Evolutionary conservation across 92 coral and sea anemone species (phyloP).

Genomic region (Zoanthus sociatus): DNA sequence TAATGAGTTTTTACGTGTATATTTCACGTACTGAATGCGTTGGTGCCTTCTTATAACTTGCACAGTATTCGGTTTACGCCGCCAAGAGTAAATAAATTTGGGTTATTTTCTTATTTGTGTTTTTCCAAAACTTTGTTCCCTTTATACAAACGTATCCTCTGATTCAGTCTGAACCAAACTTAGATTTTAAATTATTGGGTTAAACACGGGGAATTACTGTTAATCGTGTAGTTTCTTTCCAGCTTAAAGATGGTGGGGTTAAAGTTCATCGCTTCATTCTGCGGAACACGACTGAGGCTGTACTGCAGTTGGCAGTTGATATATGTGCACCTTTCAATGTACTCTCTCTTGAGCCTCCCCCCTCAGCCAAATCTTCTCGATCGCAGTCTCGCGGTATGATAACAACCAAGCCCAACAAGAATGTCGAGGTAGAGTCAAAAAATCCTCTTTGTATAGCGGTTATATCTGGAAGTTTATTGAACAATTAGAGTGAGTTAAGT

Average conservation of each 20-base stretch:
- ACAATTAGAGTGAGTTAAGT: too few species aligned
- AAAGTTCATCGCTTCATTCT: slow-evolving; percentile 81
- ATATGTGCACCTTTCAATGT: slow-evolving; percentile 79
- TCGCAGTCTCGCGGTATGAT: slow-evolving; percentile 70
- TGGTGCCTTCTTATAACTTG: too few species aligned
- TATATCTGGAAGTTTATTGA: neutral
- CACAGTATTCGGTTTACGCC: too few species aligned
- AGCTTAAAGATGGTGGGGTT: slow-evolving; percentile 61
- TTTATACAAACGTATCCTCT: too few species aligned
- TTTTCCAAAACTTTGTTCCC: too few species aligned
- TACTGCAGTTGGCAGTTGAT: slow-evolving; percentile 74
- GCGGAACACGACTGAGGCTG: slow-evolving; percentile 88
- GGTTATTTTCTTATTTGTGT: neutral
- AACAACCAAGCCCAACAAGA: slow-evolving; percentile 87
- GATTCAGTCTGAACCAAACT: too few species aligned
- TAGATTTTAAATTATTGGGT: too few species aligned
- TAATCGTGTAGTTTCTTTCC: neutral
- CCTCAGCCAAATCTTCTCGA: slow-evolving; percentile 83
- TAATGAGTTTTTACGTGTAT: too few species aligned
- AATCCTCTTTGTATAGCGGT: neutral
- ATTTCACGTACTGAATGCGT: too few species aligned
- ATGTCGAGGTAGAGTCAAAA: slow-evolving; percentile 72
- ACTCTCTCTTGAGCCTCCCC: slow-evolving; percentile 81
- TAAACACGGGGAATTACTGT: neutral
- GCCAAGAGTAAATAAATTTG: too few species aligned